Conservation (phyloP, 2,888 invertebrate genomes). For the Ashinkailepas kermadecensis region DNA sequence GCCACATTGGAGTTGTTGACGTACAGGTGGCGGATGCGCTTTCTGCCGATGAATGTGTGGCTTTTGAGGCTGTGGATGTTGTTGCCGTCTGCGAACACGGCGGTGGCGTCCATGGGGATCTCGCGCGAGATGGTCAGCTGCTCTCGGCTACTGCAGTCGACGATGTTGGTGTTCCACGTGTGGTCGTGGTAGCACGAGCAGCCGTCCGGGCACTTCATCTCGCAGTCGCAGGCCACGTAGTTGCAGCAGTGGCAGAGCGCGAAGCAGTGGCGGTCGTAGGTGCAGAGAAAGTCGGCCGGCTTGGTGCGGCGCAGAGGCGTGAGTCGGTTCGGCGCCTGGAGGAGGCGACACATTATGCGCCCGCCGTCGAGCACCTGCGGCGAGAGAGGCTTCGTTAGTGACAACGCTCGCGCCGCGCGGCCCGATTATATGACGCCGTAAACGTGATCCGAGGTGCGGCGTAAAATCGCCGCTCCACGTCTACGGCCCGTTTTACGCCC, state of each 20-base stretch:
- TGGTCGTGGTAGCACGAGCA: slow-evolving; percentile 94
- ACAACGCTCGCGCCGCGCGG: neutral
- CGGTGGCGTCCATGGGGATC: slow-evolving; percentile 92
- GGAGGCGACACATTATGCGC: slow-evolving; percentile 4
- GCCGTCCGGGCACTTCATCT: slow-evolving; percentile 89
- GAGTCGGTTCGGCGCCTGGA: neutral
- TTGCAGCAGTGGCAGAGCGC: slow-evolving; percentile 92
- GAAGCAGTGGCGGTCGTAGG: slow-evolving; percentile 87
- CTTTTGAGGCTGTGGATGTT: slow-evolving; percentile 76
- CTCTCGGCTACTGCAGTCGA: slow-evolving; percentile 75
- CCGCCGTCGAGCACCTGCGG: neutral
- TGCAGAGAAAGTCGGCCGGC: slow-evolving; percentile 82
- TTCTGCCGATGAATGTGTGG: slow-evolving; percentile 84
- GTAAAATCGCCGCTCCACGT: neutral
- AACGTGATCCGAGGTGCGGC: neutral
- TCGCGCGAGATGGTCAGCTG: slow-evolving; percentile 72
- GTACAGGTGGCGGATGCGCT: slow-evolving; percentile 76
- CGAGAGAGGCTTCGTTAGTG: neutral
- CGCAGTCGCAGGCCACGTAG: slow-evolving; percentile 94
- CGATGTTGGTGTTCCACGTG: slow-evolving; percentile 85
- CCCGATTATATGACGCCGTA: neutral
- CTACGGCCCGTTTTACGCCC: neutral
- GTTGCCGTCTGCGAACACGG: slow-evolving; percentile 87
- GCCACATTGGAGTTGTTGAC: slow-evolving; percentile 82
- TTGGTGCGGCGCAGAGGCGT: neutral